Evolutionary conservation across 1,140 invertebrate species (phyloP).

Genomic region (Cyclargus thomasi): DNA sequence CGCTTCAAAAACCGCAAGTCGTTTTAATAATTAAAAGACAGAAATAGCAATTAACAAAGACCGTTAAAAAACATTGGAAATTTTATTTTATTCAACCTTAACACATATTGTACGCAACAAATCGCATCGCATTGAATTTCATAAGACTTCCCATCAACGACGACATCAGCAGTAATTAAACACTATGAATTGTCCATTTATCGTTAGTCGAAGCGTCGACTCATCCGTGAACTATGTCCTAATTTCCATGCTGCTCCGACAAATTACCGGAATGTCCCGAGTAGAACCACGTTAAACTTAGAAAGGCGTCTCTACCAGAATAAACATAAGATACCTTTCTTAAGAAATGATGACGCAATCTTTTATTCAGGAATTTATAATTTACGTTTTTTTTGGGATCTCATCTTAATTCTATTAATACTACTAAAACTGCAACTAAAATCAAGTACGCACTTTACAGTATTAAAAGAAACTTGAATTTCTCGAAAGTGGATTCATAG

Average conservation of each 20-base stretch:
- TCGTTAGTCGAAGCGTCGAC: background rate
- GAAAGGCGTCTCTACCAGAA: background rate
- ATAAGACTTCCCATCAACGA: background rate
- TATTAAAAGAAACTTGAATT: background rate
- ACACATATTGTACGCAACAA: background rate
- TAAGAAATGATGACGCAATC: no score
- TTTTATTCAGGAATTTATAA: no score
- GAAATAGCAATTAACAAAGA: no score
- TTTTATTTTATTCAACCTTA: no score
- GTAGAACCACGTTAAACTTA: background rate
- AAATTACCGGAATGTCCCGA: no score
- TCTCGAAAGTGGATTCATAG: background rate
- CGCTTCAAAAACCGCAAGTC: no score
- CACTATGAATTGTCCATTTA: background rate
- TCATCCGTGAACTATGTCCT: background rate
- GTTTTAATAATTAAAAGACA: no score
- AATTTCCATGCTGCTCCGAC: background rate
- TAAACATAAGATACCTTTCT: no score
- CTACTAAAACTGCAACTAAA: background rate
- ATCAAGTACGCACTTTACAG: background rate
- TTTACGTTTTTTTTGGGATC: no score
- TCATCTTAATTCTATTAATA: no score
- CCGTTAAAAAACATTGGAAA: no score
- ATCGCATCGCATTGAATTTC: background rate
- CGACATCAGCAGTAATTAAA: background rate